These are phyloP conservation scores for Drosophila suboccidentalis DNA, from an alignment of 2,888 invertebrate genomes.

Conservation along the genomic window DNA sequence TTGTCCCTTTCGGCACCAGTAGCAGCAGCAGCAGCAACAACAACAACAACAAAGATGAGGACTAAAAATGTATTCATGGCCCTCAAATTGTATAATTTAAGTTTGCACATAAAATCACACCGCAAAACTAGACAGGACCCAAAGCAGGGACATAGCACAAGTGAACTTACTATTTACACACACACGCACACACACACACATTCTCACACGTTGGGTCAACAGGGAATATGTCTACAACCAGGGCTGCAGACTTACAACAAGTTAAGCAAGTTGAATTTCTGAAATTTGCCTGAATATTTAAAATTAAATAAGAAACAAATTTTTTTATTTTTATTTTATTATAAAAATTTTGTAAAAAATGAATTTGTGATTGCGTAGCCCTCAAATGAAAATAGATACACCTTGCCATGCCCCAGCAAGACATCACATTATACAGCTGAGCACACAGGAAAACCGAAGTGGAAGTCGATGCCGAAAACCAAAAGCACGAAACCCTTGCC, in stretches of 20 bases:
- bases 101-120: conserved; percentile 81
- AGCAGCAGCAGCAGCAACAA: conserved; percentile 15
- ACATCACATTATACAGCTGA: conserved; percentile 63
- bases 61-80: conserved; percentile 75
- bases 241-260: conserved; percentile 17
- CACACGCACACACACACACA: neutral
- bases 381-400: conserved; percentile 16
- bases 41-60: conserved; percentile 34
- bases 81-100: conserved; percentile 80
- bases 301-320: no score
- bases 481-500: conserved; percentile 14
- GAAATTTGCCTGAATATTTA: no score
- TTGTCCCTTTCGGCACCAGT: conserved; percentile 68
- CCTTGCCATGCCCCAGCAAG: conserved; percentile 14
- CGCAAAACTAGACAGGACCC: conserved; percentile 65
- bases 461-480: neutral
- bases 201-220: conserved; percentile 13
- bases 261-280: no score
- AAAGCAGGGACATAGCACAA: conserved; percentile 32
- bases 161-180: conserved; percentile 31
- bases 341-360: no score
- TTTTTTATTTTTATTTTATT: no score
- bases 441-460: conserved; percentile 48
- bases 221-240: conserved; percentile 28
- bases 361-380: conserved; percentile 6